Evolutionary conservation across 1,140 invertebrate genomes (phyloP).

Genomic region (Brachionus rotundiformis): DNA sequence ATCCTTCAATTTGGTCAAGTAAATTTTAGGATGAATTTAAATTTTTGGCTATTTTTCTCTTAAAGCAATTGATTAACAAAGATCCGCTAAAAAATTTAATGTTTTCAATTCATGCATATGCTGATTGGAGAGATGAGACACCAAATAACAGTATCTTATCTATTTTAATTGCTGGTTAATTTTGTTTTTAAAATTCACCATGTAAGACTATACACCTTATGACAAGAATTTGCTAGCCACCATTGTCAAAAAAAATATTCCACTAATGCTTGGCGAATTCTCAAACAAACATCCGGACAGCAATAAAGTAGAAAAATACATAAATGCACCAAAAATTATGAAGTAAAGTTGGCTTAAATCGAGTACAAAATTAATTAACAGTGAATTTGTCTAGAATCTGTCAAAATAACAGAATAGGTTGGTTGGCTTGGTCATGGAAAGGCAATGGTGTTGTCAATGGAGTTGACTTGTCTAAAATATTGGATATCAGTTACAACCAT

Average conservation of each 20-base stretch:
- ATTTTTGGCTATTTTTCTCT: too few species aligned
- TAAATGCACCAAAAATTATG: background rate
- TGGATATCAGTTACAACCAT: background rate
- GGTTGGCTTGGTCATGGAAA: background rate
- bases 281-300: background rate
- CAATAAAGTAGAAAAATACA: background rate
- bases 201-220: background rate
- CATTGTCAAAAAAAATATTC: background rate
- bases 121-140: background rate
- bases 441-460: background rate
- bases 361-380: too few species aligned
- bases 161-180: too few species aligned
- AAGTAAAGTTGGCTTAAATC: background rate
- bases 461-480: background rate
- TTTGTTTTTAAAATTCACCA: too few species aligned
- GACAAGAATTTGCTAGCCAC: background rate
- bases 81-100: background rate
- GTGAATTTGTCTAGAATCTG: background rate
- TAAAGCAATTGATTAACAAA: background rate
- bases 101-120: background rate
- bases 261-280: background rate
- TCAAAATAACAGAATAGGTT: background rate
- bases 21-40: too few species aligned
- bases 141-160: background rate
- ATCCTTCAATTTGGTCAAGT: background rate